Evolutionary conservation across 1,140 invertebrate genomes (phyloP).

Genomic region (Melipona quadrifasciata): DNA sequence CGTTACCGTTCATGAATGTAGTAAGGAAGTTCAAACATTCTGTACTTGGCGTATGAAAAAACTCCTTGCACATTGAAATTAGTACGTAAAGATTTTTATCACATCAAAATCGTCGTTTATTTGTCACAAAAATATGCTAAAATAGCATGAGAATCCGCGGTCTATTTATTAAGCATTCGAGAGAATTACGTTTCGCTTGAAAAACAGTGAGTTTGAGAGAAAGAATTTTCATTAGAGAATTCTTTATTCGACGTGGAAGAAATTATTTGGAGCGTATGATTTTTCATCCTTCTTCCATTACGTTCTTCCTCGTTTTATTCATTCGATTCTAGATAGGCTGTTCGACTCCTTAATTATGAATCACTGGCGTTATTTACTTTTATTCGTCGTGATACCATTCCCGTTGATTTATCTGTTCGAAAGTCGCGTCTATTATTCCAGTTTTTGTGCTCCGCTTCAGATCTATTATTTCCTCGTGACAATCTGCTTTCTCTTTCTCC

Average conservation of each 20-base stretch:
- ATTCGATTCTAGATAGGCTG: conserved; percentile 20
- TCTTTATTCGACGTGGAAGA: background rate
- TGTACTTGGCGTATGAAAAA: background rate
- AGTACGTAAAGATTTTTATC: background rate
- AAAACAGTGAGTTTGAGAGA: background rate
- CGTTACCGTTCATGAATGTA: conserved; percentile 59
- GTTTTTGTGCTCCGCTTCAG: conserved; percentile 53
- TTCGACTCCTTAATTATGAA: conserved; percentile 66
- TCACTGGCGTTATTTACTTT: conserved; percentile 65
- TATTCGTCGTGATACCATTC: conserved; percentile 63
- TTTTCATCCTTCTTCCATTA: background rate
- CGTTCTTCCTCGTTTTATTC: background rate
- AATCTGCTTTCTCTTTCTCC: conserved; percentile 56
- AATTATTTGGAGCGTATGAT: background rate
- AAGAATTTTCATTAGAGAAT: background rate
- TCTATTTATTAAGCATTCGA: background rate
- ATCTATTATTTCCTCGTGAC: conserved; percentile 66
- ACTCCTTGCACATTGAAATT: background rate
- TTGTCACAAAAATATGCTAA: background rate
- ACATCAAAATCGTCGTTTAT: background rate
- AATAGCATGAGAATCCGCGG: too few species aligned
- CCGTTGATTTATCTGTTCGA: conserved; percentile 64
- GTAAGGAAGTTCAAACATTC: background rate
- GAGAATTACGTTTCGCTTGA: background rate
- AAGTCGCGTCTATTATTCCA: conserved; percentile 66